phyloP scores from a whole-genome alignment of 2,888 invertebrate genomes.

The Andrena praecox region DNA sequence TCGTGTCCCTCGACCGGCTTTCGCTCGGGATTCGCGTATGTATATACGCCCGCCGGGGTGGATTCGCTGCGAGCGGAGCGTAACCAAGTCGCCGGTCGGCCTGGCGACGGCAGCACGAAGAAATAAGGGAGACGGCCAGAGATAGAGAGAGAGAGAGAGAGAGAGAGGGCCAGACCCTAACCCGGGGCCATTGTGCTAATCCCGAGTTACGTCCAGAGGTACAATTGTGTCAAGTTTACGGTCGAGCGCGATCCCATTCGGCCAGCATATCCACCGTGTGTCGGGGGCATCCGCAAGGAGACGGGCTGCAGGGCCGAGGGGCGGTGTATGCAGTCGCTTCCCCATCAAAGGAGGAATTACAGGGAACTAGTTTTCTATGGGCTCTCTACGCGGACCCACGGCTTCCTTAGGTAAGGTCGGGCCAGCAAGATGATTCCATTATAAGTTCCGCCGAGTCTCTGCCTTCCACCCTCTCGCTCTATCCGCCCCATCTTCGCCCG shows the following conservation, averaged over 20 bases:
- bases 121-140: slow-evolving; percentile 14
- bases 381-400: slow-evolving; percentile 47
- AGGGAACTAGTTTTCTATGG: slow-evolving; percentile 73
- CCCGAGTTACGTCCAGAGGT: slow-evolving; percentile 69
- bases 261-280: slow-evolving; percentile 50
- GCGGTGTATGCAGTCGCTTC: slow-evolving; percentile 38
- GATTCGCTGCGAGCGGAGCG: slow-evolving; percentile 16
- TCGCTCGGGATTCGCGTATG: neutral
- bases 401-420: slow-evolving; percentile 73
- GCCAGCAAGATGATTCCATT: slow-evolving; percentile 79
- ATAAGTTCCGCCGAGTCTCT: slow-evolving; percentile 73
- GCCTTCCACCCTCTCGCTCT: slow-evolving; percentile 4
- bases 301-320: slow-evolving; percentile 16
- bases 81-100: neutral
- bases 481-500: slow-evolving; percentile 26
- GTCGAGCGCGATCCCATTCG: slow-evolving; percentile 75
- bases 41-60: slow-evolving; percentile 25
- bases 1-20: too few relatives aligned
- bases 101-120: slow-evolving; percentile 28
- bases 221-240: slow-evolving; percentile 80
- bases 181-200: slow-evolving; percentile 67
- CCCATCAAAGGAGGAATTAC: slow-evolving; percentile 71
- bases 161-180: slow-evolving; percentile 14
- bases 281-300: slow-evolving; percentile 28
- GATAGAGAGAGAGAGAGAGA: slow-evolving; percentile 15